Conservation (phyloP, 2,888 invertebrate species). For the Pycnomerus fuliginosus region DNA sequence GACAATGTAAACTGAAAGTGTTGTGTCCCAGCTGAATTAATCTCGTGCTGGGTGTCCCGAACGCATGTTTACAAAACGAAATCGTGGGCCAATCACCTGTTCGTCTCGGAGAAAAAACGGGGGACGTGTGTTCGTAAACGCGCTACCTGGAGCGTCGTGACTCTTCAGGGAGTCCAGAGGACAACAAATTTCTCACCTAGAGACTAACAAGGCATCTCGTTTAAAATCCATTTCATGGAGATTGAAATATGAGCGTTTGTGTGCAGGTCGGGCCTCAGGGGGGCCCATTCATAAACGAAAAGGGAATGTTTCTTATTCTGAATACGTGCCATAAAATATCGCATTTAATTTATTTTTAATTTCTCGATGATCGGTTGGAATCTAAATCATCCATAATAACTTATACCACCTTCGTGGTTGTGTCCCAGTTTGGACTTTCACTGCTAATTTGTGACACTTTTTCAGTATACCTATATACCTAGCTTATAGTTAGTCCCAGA, state of each 20-base stretch:
- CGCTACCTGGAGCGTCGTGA: slow-evolving; percentile 41
- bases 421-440: neutral
- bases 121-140: slow-evolving; percentile 36
- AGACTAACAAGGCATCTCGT: slow-evolving; percentile 52
- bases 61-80: slow-evolving; percentile 37
- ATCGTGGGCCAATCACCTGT: slow-evolving; percentile 29
- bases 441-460: neutral
- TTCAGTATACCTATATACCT: too few relatives aligned
- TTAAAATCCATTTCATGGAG: slow-evolving; percentile 49
- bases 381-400: too few relatives aligned
- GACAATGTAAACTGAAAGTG: slow-evolving; percentile 49
- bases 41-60: slow-evolving; percentile 45
- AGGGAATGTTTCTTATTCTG: slow-evolving; percentile 28
- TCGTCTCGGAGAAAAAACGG: slow-evolving; percentile 19
- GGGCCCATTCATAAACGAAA: slow-evolving; percentile 45
- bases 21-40: slow-evolving; percentile 48
- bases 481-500: too few relatives aligned
- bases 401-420: too few relatives aligned
- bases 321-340: slow-evolving; percentile 27
- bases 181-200: slow-evolving; percentile 56
- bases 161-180: slow-evolving; percentile 48
- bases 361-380: too few relatives aligned
- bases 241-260: slow-evolving; percentile 51
- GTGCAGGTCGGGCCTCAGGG: slow-evolving; percentile 44
- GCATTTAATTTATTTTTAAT: slow-evolving; percentile 22